Percentiles rank a stretch among this genome's conserved stretches.
Conservation (phyloP, 2,797 vertebrate species). For the Sebastes matsubarae region DNA sequence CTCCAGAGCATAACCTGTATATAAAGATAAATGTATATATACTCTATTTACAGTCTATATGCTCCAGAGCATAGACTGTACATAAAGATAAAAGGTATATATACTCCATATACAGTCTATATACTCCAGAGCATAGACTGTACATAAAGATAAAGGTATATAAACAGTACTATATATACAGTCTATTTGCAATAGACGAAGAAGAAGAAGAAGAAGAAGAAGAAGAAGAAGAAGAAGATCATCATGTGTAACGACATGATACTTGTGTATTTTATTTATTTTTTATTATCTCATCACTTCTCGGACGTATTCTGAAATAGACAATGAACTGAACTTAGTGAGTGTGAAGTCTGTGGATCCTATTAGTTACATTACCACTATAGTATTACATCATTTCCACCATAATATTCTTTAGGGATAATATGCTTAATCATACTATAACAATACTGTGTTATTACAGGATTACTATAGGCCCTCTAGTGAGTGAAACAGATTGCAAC, state of each 20-base stretch:
- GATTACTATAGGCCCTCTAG: not conserved
- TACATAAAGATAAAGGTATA: no score
- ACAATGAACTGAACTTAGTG: not conserved
- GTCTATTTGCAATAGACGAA: no score
- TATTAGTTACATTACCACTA: not conserved
- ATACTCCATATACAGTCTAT: no score
- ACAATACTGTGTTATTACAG: not conserved
- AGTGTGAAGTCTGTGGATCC: not conserved
- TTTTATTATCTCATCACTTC: not conserved
- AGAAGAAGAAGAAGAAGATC: not conserved
- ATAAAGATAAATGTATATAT: no score
- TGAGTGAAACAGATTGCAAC: not conserved
- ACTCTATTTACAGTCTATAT: no score
- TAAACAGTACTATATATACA: no score
- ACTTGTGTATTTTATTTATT: not conserved
- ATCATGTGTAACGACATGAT: not conserved
- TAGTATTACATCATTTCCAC: not conserved
- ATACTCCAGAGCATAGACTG: no score
- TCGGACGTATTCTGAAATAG: not conserved
- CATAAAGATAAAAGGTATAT: no score
- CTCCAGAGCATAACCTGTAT: no score
- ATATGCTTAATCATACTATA: not conserved
- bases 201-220: no score
- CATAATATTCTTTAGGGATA: not conserved
- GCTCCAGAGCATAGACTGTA: no score